phyloP scores from a whole-genome alignment of 53 echinoderm and acorn worm genomes.

The Paelopatides confundens region DNA sequence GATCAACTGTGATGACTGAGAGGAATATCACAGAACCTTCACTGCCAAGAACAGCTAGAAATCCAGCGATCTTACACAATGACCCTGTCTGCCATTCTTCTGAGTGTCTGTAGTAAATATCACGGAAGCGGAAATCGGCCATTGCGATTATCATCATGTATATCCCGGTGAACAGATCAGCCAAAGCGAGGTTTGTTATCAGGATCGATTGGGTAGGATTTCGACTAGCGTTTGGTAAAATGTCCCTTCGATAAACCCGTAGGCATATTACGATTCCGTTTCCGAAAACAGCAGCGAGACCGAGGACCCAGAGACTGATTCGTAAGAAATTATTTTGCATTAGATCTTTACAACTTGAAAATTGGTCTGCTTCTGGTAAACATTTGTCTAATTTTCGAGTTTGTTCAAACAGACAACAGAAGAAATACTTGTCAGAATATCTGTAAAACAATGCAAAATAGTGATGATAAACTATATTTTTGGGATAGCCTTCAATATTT shows the following conservation, averaged over 20 bases:
- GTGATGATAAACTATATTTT: no score
- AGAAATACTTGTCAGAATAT: conserved; percentile 40
- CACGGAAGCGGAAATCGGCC: conserved; percentile 19
- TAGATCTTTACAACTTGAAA: conserved; percentile 45
- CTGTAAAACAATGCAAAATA: background rate
- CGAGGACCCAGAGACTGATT: conserved; percentile 44
- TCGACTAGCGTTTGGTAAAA: background rate
- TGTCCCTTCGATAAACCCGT: background rate
- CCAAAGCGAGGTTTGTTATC: conserved; percentile 26
- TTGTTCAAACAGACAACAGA: conserved; percentile 12
- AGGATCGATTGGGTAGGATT: conserved; percentile 38
- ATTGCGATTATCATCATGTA: conserved; percentile 51
- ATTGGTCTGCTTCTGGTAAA: conserved; percentile 35
- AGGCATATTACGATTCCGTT: conserved; percentile 33
- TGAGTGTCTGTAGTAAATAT: conserved; percentile 10
- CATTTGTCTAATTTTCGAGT: background rate
- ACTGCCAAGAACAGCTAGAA: conserved; percentile 71
- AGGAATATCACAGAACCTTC: conserved; percentile 75
- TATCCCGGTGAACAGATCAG: conserved; percentile 29
- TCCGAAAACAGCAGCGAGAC: conserved; percentile 39
- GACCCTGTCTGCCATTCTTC: conserved; percentile 42
- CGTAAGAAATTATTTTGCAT: conserved; percentile 47
- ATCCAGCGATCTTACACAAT: conserved; percentile 73
- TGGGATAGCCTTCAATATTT: no score
- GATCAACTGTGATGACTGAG: conserved; percentile 72